Conservation (phyloP, 2,113 vertebrate species). For the Genyomyrus donnyi region DNA sequence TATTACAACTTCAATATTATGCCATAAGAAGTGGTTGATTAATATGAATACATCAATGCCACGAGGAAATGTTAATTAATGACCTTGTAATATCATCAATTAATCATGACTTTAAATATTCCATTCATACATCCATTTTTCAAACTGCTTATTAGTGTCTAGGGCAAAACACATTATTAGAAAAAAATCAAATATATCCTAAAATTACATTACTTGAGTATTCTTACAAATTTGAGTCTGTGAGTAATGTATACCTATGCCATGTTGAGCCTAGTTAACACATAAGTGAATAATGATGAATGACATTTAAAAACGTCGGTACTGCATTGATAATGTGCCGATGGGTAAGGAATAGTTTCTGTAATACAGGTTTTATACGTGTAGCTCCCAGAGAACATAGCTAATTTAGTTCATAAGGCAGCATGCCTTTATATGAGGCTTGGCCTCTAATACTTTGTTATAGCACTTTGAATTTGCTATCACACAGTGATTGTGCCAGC, state of each 20-base stretch:
- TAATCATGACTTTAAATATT: background rate
- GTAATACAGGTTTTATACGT: background rate
- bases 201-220: background rate
- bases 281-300: background rate
- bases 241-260: background rate
- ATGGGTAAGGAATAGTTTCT: background rate
- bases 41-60: background rate
- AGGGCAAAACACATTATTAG: background rate
- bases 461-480: slow-evolving; percentile 2
- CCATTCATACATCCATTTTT: background rate
- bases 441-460: background rate
- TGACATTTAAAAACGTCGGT: background rate
- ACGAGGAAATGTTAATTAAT: background rate
- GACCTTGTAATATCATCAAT: background rate
- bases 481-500: background rate
- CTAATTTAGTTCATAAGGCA: background rate
- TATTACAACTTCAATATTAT: background rate
- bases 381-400: background rate
- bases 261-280: background rate
- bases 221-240: background rate
- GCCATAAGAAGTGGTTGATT: background rate
- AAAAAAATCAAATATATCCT: background rate
- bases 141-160: background rate
- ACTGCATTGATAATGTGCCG: background rate
- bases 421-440: background rate